phyloP scores from a whole-genome alignment of 2,113 vertebrate genomes.

The Poecile atricapillus region DNA sequence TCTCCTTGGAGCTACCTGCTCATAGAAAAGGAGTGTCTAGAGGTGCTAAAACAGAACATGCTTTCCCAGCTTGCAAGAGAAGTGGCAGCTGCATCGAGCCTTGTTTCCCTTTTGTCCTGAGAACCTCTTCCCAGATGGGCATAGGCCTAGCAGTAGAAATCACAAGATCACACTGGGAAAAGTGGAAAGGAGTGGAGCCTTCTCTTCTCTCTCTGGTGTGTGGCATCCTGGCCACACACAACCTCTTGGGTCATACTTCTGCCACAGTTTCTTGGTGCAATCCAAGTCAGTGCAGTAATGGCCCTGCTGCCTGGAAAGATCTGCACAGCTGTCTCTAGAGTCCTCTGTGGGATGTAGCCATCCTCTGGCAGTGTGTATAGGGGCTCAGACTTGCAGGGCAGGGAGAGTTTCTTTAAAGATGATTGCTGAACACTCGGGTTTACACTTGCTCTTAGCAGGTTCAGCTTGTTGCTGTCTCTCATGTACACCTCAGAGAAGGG shows the following conservation, averaged over 20 bases:
- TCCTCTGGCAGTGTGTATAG: neutral
- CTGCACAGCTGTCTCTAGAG: neutral
- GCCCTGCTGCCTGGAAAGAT: neutral
- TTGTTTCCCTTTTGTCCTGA: neutral
- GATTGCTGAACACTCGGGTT: neutral
- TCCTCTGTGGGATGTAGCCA: accelerated
- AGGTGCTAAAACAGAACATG: neutral
- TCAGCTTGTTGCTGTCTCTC: neutral
- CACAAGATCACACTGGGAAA: neutral
- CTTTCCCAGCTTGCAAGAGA: neutral
- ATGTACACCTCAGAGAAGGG: neutral
- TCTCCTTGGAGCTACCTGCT: neutral
- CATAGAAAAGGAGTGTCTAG: neutral
- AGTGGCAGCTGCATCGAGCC: neutral
- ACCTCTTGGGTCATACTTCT: neutral
- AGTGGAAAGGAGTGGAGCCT: neutral
- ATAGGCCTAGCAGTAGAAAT: neutral
- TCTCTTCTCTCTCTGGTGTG: neutral
- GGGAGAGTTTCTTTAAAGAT: neutral
- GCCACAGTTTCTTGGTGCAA: neutral
- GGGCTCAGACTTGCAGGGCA: neutral
- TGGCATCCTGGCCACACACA: neutral
- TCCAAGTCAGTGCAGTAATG: neutral
- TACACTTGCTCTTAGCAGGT: neutral
- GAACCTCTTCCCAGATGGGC: neutral